Percentiles rank a stretch among this genome's conserved stretches.
Conservation (phyloP, 2,797 vertebrate genomes). For the Argya squamiceps region DNA sequence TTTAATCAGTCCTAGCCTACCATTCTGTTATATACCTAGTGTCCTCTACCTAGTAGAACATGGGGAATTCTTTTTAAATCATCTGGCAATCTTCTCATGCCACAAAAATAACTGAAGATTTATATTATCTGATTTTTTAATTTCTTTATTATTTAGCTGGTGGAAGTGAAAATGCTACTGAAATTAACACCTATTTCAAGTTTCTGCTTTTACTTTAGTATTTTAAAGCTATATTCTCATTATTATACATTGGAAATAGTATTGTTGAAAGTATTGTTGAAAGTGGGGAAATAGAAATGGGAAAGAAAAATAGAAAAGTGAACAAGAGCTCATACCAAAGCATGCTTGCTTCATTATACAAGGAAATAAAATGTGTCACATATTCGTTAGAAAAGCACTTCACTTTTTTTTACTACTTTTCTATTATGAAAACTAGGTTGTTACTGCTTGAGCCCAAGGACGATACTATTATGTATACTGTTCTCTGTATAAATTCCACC, state of each 20-base stretch:
- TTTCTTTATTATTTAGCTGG: not conserved
- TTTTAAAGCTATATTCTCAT: slow-evolving; percentile 13
- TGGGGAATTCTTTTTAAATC: not conserved
- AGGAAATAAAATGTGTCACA: not conserved
- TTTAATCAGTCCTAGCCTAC: not conserved
- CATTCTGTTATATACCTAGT: not conserved
- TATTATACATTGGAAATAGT: not conserved
- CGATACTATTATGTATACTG: not conserved
- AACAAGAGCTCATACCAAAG: not conserved
- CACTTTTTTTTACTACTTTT: not conserved
- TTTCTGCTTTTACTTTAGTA: not conserved
- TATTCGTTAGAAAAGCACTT: slow-evolving; percentile 32
- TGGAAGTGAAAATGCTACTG: not conserved
- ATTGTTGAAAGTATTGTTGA: not conserved
- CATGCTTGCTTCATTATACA: not conserved
- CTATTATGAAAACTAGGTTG: not conserved
- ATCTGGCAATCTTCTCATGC: not conserved
- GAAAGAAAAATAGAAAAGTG: not conserved
- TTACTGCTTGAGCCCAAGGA: not conserved
- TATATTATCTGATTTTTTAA: not conserved
- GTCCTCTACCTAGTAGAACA: not conserved
- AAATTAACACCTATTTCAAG: not conserved
- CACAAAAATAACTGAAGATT: not conserved
- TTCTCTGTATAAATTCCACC: not conserved
- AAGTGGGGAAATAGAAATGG: not conserved